These are phyloP conservation scores for Acanthis flammea DNA, from an alignment of 2,797 vertebrate species.

Conservation along the genomic window DNA sequence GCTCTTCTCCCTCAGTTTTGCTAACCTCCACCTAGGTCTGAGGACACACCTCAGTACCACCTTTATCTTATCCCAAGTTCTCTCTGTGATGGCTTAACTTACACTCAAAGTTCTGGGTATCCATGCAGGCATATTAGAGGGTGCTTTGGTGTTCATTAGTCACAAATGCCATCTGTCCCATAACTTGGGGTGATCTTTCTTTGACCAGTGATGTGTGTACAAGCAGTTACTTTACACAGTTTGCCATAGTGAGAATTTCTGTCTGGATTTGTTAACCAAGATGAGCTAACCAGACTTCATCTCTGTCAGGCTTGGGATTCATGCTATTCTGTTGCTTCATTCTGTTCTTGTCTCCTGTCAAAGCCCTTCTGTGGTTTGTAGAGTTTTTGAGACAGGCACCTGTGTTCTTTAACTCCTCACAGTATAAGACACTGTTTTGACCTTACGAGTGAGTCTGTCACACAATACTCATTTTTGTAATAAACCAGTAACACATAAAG, in stretches of 20 bases:
- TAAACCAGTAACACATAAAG: not conserved
- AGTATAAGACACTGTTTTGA: not conserved
- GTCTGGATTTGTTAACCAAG: not conserved
- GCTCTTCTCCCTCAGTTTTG: not conserved
- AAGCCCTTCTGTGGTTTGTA: not conserved
- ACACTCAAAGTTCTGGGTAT: fast-evolving
- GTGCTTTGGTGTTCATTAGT: not conserved
- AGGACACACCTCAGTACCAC: not conserved
- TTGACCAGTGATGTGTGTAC: not conserved
- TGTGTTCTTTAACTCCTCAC: not conserved
- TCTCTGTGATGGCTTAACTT: not conserved
- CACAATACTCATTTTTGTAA: not conserved
- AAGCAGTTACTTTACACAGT: not conserved
- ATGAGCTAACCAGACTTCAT: not conserved
- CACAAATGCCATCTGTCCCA: not conserved
- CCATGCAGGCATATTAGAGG: not conserved
- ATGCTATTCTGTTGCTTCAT: fast-evolving
- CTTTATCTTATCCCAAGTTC: not conserved
- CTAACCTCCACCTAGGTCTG: not conserved
- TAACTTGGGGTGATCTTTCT: not conserved
- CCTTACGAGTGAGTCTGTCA: not conserved
- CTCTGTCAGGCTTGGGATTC: not conserved
- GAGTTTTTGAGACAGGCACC: not conserved
- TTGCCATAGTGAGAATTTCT: not conserved
- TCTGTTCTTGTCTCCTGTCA: not conserved